These are phyloP conservation scores for Pseudomyrmex dendroicus DNA, from an alignment of 1,140 invertebrate genomes.

Conservation along the genomic window DNA sequence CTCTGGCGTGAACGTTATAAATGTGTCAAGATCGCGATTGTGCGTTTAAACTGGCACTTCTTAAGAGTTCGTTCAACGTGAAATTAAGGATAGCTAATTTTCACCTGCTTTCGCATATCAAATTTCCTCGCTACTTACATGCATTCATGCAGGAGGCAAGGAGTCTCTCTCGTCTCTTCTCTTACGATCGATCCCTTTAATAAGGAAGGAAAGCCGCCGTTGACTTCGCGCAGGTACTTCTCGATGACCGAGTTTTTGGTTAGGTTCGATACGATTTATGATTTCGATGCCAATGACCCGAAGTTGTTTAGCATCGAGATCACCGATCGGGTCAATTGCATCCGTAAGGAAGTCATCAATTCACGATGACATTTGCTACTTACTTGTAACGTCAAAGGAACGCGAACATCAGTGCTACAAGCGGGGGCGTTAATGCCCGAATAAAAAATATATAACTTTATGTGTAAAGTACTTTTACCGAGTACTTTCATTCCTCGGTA, in stretches of 20 bases:
- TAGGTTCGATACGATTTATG: constrained; percentile 32
- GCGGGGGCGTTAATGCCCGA: no score
- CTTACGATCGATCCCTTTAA: constrained; percentile 42
- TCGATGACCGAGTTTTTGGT: constrained; percentile 8
- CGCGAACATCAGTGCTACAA: background rate
- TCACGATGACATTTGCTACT: constrained; percentile 6
- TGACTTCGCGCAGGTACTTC: background rate
- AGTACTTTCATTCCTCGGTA: no score
- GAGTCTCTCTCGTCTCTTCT: constrained; percentile 9
- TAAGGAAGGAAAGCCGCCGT: constrained; percentile 38
- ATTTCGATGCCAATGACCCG: constrained; percentile 29
- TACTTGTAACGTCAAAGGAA: background rate
- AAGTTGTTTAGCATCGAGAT: constrained; percentile 28
- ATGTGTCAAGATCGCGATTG: constrained; percentile 1
- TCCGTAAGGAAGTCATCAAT: background rate
- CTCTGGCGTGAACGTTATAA: constrained; percentile 1
- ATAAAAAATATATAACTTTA: no score
- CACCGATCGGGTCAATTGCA: constrained; percentile 15
- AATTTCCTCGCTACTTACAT: background rate
- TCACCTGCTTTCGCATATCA: background rate
- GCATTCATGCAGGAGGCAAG: background rate
- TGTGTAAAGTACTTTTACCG: no score
- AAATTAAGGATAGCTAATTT: constrained; percentile 37
- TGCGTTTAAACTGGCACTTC: background rate
- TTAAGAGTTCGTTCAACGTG: background rate